phyloP scores from a whole-genome alignment of 37 sponge, comb jelly and placozoan species.

The Axinella damicornis region DNA sequence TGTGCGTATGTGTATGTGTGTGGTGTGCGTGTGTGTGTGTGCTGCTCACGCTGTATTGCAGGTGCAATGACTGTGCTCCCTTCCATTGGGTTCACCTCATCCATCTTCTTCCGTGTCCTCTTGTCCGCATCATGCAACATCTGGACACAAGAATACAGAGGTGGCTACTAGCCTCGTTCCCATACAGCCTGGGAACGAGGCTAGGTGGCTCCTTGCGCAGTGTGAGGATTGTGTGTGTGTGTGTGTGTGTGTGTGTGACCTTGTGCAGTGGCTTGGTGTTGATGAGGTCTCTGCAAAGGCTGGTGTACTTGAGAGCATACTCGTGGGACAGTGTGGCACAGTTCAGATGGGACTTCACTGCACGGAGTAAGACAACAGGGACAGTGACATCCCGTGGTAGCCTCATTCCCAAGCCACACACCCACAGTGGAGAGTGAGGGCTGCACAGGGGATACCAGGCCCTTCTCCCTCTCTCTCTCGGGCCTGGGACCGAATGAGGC shows the following conservation, averaged over 20 bases:
- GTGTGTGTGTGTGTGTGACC: too few relatives aligned
- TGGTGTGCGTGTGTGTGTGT: too few relatives aligned
- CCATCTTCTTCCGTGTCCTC: conserved; percentile 3
- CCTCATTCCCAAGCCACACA: too few relatives aligned
- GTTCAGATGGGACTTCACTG: conserved; percentile 58
- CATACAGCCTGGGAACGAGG: too few relatives aligned
- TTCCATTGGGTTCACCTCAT: conserved; percentile 4
- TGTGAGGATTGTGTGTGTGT: too few relatives aligned
- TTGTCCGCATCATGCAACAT: conserved; percentile 46
- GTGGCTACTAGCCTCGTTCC: too few relatives aligned
- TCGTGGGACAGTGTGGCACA: conserved; percentile 65
- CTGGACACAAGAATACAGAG: conserved; percentile 8
- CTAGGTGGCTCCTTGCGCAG: too few relatives aligned
- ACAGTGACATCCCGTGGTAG: too few relatives aligned
- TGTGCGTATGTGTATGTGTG: too few relatives aligned
- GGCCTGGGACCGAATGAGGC: too few relatives aligned
- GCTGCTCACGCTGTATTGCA: conserved; percentile 55
- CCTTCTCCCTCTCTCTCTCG: too few relatives aligned
- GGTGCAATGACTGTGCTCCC: conserved; percentile 52
- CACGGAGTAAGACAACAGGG: too few relatives aligned
- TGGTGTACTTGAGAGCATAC: conserved; percentile 57
- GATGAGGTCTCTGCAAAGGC: conserved; percentile 55
- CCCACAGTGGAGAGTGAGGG: background rate
- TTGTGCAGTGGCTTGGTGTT: conserved; percentile 36
- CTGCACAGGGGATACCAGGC: background rate